These are phyloP conservation scores for Xerus inauris DNA, from an alignment of 2,113 vertebrate genomes.

Conservation along the genomic window DNA sequence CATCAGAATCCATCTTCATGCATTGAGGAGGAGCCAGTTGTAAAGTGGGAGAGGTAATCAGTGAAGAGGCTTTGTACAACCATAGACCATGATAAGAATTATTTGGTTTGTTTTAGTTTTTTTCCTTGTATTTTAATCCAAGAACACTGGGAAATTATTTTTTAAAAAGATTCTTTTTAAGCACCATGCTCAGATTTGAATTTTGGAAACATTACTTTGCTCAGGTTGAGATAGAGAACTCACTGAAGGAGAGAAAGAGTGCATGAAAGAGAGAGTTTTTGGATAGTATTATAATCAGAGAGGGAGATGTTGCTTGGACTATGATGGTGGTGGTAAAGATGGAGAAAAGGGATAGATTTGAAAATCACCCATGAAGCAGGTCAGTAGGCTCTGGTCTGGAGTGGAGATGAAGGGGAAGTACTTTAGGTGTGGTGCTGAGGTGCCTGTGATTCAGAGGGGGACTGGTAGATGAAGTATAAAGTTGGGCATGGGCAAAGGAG, in stretches of 20 bases:
- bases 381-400: neutral
- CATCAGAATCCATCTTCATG: neutral
- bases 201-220: neutral
- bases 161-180: neutral
- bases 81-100: neutral
- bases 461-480: too few species aligned
- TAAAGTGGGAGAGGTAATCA: neutral
- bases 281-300: neutral
- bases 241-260: neutral
- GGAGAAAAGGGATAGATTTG: neutral
- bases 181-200: neutral
- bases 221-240: neutral
- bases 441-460: neutral
- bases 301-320: too few species aligned
- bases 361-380: neutral
- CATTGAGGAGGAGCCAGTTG: accelerated
- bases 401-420: neutral
- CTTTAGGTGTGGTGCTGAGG: neutral
- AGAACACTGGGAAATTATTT: neutral
- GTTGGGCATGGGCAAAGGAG: neutral
- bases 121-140: neutral
- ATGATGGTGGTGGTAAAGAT: neutral
- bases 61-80: neutral
- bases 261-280: neutral
- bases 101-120: neutral